Conservation (phyloP, 2,888 invertebrate genomes). For the Hyposoter didymator region DNA sequence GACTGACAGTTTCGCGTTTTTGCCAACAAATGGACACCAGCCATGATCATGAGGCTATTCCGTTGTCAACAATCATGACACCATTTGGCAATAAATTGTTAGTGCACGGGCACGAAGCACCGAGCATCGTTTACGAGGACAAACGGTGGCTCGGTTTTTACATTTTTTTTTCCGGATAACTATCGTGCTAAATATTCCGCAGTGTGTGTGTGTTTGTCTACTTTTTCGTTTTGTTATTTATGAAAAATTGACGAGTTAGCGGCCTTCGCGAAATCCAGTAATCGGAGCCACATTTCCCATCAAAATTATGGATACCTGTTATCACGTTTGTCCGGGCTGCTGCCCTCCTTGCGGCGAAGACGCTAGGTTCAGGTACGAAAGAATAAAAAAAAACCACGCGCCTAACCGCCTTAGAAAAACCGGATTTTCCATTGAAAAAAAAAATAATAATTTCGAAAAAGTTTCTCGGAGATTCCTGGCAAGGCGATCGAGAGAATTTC, state of each 20-base stretch:
- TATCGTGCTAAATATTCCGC: constrained; percentile 19
- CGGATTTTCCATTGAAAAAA: constrained; percentile 5
- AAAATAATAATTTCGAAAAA: constrained; percentile 9
- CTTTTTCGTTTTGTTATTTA: neutral
- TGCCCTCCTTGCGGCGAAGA: constrained; percentile 71
- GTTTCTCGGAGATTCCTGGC: constrained; percentile 18
- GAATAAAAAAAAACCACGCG: constrained; percentile 60
- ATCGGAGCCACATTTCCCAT: constrained; percentile 4
- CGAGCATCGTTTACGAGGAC: constrained; percentile 60
- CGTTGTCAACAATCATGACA: constrained; percentile 67
- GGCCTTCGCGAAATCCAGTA: neutral
- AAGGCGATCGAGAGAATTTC: constrained; percentile 44
- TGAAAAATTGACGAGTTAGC: constrained; percentile 49
- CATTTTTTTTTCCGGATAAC: constrained; percentile 24
- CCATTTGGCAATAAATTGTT: constrained; percentile 66
- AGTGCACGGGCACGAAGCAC: constrained; percentile 61
- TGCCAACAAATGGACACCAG: constrained; percentile 58
- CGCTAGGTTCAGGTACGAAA: constrained; percentile 72
- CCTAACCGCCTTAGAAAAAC: neutral
- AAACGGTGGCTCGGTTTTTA: constrained; percentile 36
- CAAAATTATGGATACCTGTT: constrained; percentile 69
- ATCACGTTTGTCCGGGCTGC: constrained; percentile 70
- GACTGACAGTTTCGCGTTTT: constrained; percentile 58
- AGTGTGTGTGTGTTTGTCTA: neutral
- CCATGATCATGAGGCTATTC: constrained; percentile 56